Percentiles rank a stretch among this genome's conserved stretches.
phyloP scores from a whole-genome alignment of 2,888 invertebrate genomes.

The Cerastoderma edule region DNA sequence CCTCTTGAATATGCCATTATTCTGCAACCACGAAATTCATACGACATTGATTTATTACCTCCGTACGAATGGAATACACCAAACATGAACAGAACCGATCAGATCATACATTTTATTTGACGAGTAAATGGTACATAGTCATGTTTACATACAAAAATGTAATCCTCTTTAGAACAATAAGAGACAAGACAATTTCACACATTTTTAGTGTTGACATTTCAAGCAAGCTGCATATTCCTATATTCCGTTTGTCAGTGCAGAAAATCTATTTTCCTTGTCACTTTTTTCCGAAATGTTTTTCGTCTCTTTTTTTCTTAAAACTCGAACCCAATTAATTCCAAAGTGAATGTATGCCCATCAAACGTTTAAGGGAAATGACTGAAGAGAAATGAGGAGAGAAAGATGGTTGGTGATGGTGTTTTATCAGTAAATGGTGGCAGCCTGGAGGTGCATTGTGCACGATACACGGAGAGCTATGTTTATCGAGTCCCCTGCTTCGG shows the following conservation, averaged over 20 bases:
- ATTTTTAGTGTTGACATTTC: not conserved
- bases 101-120: too few relatives aligned
- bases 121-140: too few relatives aligned
- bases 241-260: too few relatives aligned
- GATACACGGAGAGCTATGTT: slow-evolving; percentile 49
- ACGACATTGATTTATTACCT: too few relatives aligned
- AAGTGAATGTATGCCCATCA: not conserved
- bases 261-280: not conserved
- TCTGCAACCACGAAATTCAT: too few relatives aligned
- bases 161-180: too few relatives aligned
- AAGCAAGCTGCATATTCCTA: not conserved
- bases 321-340: not conserved
- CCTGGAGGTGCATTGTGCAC: slow-evolving; percentile 58
- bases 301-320: not conserved
- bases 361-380: slow-evolving; percentile 40
- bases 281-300: not conserved
- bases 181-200: too few relatives aligned
- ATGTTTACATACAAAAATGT: too few relatives aligned
- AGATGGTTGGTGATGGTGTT: slow-evolving; percentile 38
- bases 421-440: slow-evolving; percentile 55
- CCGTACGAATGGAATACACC: too few relatives aligned
- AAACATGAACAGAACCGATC: too few relatives aligned
- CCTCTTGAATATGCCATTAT: too few relatives aligned
- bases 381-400: slow-evolving; percentile 47
- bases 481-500: slow-evolving; percentile 46